A percentile compares a stretch with the other conserved stretches of the same genome.
Conservation (phyloP, 2,113 vertebrate genomes). For the Neogobius melanostomus region DNA sequence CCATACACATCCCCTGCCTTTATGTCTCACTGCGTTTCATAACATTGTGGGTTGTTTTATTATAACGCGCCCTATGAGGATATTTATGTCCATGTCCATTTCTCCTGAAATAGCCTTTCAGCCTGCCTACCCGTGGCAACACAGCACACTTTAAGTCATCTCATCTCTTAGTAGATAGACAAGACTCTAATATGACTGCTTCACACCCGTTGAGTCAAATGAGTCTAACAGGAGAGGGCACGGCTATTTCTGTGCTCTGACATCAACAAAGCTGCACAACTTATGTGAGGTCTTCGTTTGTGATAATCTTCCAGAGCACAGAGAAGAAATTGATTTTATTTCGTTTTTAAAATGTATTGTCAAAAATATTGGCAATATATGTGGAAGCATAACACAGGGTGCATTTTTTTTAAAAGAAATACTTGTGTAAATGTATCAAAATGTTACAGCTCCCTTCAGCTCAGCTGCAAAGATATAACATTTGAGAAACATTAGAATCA, state of each 20-base stretch:
- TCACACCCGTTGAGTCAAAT: constrained; percentile 67
- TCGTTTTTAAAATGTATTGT: constrained; percentile 65
- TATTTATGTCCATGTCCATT: constrained; percentile 76
- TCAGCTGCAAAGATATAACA: constrained; percentile 74
- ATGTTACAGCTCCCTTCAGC: constrained; percentile 59
- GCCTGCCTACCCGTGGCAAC: constrained; percentile 62
- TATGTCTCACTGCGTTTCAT: constrained; percentile 77
- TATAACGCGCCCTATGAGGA: constrained; percentile 69
- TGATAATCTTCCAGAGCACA: constrained; percentile 39
- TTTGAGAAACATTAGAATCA: constrained; percentile 78
- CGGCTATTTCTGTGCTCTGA: constrained; percentile 53
- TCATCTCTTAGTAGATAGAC: constrained; percentile 60
- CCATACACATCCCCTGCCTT: constrained; percentile 71
- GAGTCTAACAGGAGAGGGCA: constrained; percentile 59
- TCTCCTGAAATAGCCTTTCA: constrained; percentile 73
- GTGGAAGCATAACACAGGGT: constrained; percentile 49
- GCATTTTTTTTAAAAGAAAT: constrained; percentile 52
- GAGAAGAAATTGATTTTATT: constrained; percentile 54
- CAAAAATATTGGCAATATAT: constrained; percentile 69
- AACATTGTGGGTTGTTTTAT: constrained; percentile 70
- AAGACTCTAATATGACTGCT: constrained; percentile 68
- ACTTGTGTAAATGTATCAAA: constrained; percentile 62
- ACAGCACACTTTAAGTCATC: constrained; percentile 62
- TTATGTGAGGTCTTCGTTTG: constrained; percentile 56
- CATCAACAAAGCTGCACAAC: constrained; percentile 28